Percentiles rank a stretch among this genome's conserved stretches.
These are phyloP conservation scores for Caenorhabditis afra DNA, from an alignment of 2,888 invertebrate genomes.

Conservation along the genomic window DNA sequence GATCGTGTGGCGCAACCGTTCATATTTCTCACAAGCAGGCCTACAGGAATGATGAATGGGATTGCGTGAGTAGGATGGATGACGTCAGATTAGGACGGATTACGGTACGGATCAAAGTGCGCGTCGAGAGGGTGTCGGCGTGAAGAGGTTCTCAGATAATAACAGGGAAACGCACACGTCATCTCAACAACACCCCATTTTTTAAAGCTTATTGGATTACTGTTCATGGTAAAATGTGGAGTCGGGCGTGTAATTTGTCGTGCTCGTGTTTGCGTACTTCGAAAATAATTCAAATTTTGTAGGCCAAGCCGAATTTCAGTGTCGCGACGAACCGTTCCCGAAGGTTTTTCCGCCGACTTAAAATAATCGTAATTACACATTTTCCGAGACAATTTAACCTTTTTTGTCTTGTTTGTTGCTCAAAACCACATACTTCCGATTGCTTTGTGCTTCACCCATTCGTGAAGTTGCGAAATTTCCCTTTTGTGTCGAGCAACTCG, in stretches of 20 bases:
- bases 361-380: no score
- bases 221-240: neutral
- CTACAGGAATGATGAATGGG: constrained; percentile 24
- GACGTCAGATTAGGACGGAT: constrained; percentile 36
- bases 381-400: no score
- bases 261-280: constrained; percentile 7
- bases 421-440: no score
- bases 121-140: neutral
- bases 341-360: no score
- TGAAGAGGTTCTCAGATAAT: no score
- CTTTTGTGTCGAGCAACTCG: neutral
- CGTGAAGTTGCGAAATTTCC: constrained; percentile 1
- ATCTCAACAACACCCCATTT: no score
- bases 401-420: no score
- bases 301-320: no score
- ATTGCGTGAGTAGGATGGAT: constrained; percentile 1
- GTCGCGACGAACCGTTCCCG: no score
- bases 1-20: constrained; percentile 29
- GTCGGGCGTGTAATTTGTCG: neutral
- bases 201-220: neutral
- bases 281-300: no score
- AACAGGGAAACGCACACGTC: no score
- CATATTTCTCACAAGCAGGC: constrained; percentile 45
- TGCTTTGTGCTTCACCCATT: no score
- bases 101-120: constrained; percentile 14